A percentile compares a stretch with the other conserved stretches of the same genome.
phyloP scores from a whole-genome alignment of 2,888 invertebrate species.

The Andrena fulva region DNA sequence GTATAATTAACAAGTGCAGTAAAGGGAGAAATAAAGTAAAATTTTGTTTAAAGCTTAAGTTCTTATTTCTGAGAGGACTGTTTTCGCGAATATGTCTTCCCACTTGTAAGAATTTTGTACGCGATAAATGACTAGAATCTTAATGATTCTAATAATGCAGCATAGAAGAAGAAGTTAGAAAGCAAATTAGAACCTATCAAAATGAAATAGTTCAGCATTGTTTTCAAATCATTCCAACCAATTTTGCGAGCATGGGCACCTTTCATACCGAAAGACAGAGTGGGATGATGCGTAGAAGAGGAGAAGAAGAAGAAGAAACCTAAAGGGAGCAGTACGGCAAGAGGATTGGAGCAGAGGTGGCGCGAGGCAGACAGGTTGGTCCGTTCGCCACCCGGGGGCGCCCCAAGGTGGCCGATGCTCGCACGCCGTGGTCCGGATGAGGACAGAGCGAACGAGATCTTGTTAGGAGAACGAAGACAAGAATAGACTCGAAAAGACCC shows the following conservation, averaged over 20 bases:
- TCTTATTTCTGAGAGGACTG: no score
- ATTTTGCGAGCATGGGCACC: slow-evolving; percentile 12
- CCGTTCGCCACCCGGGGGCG: slow-evolving; percentile 83
- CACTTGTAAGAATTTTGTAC: background rate
- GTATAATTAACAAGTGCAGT: background rate
- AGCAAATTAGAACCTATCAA: background rate
- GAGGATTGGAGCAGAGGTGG: slow-evolving; percentile 74
- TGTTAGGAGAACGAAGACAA: slow-evolving; percentile 60
- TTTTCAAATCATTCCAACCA: background rate
- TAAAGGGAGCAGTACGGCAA: slow-evolving; percentile 63
- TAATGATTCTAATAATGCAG: background rate
- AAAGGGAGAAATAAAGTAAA: no score
- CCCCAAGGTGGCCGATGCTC: slow-evolving; percentile 82
- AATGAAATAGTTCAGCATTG: background rate
- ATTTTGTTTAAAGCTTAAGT: no score
- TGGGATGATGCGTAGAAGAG: slow-evolving; percentile 37
- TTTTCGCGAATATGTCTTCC: no score
- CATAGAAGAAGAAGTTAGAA: background rate
- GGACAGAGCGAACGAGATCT: slow-evolving; percentile 57
- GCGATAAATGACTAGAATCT: background rate
- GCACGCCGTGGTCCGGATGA: slow-evolving; percentile 75
- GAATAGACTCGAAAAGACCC: slow-evolving; percentile 60
- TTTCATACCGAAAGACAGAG: slow-evolving; percentile 43
- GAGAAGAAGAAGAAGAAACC: slow-evolving; percentile 30
- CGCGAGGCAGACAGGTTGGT: slow-evolving; percentile 81